phyloP scores from a whole-genome alignment of 2,888 invertebrate genomes.

The Acanthosepion lycidas region DNA sequence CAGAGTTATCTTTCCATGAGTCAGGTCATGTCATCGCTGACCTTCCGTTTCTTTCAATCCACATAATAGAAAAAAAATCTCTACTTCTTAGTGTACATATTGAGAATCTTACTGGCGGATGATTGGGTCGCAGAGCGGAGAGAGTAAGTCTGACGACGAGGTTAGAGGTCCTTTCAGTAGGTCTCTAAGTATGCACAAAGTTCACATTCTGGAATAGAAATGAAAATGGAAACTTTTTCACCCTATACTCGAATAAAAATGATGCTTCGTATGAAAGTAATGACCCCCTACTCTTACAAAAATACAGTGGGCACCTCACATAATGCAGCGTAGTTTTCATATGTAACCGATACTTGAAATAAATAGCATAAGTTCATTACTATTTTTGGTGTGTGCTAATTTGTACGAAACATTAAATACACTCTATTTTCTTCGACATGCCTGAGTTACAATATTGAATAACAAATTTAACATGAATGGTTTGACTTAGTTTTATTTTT shows the following conservation, averaged over 20 bases:
- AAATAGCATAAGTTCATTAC: background rate
- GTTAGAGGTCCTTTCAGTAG: background rate
- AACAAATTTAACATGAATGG: too few relatives aligned
- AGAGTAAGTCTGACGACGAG: background rate
- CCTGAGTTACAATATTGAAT: too few relatives aligned
- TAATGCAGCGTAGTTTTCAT: background rate
- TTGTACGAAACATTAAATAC: too few relatives aligned
- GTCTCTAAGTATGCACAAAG: background rate
- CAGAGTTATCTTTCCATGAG: background rate
- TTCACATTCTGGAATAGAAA: background rate
- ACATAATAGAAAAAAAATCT: background rate
- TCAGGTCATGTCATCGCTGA: background rate
- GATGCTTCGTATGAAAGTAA: background rate
- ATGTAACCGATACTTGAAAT: background rate
- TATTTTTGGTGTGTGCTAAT: background rate
- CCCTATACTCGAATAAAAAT: background rate
- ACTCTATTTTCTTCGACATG: too few relatives aligned
- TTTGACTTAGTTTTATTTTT: too few relatives aligned
- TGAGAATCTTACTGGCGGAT: background rate
- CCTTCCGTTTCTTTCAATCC: background rate
- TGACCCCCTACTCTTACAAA: background rate
- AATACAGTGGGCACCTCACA: background rate
- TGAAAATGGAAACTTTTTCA: constrained; percentile 13
- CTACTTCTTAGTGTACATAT: background rate
- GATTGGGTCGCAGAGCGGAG: background rate